Base-by-base conservation (phyloP, 2,888 invertebrate genomes). In the Macaria notata region DNA sequence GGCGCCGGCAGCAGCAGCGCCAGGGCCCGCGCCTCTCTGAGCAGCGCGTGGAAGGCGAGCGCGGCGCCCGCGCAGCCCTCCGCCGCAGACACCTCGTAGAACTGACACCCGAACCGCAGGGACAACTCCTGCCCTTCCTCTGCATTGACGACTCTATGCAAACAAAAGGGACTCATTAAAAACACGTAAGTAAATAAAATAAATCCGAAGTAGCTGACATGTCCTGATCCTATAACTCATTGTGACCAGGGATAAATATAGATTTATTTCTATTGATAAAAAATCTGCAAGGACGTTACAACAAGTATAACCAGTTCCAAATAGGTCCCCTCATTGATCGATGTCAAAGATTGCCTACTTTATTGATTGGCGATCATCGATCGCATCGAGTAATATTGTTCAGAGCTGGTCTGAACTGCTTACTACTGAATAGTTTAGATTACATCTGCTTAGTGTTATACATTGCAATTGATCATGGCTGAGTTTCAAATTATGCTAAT, bases 31-130 rank as follows among this genome's bases (percentile, higher is more conserved):
- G 96, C 95, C 81, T 96, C 95, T 46, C 95, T 86, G 47, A 95
- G 86, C 56, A 96, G 85, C 19, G 95, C 95, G 78, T 95, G 95
- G 86, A 96, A 96, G 49, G 96, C 96, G 56, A 96, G 88, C 41
- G 96, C 95, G 0, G 96, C 96, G 58, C 96, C 96, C 0, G 96
- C 95, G 71, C 94, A 94, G 71, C 95, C 95, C 81, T 96, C 96
- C 38, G 96, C 96, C 8, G 96, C 96, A 56, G 96, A 96, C 57
- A 96, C 95, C 85, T 96, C 96, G 85, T 96, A 96, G 85, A 96
- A 96, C 83, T 96, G 96, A 73, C 96, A 96, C 44, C 95, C 95
- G 79, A 94, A 96, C 64, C 94, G 93, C 70, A 96, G 83, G 9
- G 96, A 96, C 64, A 96, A 78, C 81, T 96, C 96, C 72, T 96